Base-by-base conservation (phyloP, 2,797 vertebrate genomes). In the Argentina silus region DNA sequence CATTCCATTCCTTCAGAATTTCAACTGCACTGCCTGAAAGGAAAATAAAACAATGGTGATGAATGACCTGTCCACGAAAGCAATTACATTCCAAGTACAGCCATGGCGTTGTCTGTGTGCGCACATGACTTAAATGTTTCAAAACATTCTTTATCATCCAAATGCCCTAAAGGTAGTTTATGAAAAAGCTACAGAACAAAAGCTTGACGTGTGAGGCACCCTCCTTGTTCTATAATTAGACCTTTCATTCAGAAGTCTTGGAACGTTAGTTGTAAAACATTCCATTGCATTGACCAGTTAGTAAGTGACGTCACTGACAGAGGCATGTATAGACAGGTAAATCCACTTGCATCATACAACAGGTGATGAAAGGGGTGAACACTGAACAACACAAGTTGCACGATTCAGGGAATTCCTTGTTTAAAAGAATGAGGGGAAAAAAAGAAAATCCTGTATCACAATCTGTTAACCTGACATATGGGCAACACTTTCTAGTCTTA, bases 1-100 rank as follows among this genome's bases (percentile, higher is more conserved):
- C 94, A 68, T 95, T 98, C 97, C 97, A 98, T 85, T 99, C 97
- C 86, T 98, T 98, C 84, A 99, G 90, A 67, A 99, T 96, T 85
- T 98, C 97, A 6, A 90, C 90, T 69, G 97, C 97, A 42, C 95
- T 97, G 23, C 97, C 97, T 99, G 42, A 3, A 7, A 56, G 45
- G 63, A 9, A 72, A 79, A 77, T 11, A 59, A 87, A 77, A 87
- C 69, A 80, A 23, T 7, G 10, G 27, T n/a, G n/a, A 4, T 36
- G 27, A 36, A 36, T 36, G 27, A 1, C 27, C 27, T 36, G 2
- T 36, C 4, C 27, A 4, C 27, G 27, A 36, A 36, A 36, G 27
- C 27, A 1, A 47, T 19, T 65, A 44, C 43, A 17, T 23, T 12
- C 42, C 47, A 8, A 8, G 50, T 10, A 10, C 12, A 36, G 23